Percentiles rank a stretch among this genome's conserved stretches.
Evolutionary conservation across 2,113 vertebrate species (phyloP).

Genomic region (Anhinga anhinga): DNA sequence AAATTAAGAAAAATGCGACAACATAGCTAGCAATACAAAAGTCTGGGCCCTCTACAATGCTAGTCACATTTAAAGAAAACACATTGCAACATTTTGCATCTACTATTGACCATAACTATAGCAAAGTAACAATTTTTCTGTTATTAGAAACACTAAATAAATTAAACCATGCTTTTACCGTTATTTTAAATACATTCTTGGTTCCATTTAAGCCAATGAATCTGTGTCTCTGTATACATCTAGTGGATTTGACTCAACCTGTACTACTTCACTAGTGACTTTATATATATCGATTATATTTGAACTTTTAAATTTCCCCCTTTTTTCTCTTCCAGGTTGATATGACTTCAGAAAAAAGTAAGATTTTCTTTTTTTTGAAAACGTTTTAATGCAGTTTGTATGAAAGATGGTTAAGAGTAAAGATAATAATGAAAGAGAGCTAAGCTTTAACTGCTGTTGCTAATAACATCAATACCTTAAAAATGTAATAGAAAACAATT

Average conservation of each 20-base stretch:
- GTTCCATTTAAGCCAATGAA: not conserved
- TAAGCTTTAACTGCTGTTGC: slow-evolving; percentile 68
- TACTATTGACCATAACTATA: not conserved
- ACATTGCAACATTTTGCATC: not conserved
- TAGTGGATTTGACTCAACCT: not conserved
- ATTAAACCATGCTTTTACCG: not conserved
- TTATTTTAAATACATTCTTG: not conserved
- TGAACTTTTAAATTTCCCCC: slow-evolving; percentile 36
- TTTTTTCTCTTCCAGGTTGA: slow-evolving; percentile 83
- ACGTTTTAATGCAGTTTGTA: slow-evolving; percentile 15
- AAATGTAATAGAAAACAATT: slow-evolving; percentile 43
- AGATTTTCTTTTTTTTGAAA: slow-evolving; percentile 70
- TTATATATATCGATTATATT: not conserved
- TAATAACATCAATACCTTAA: slow-evolving; percentile 57
- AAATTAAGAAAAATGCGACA: not conserved
- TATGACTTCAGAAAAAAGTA: slow-evolving; percentile 92
- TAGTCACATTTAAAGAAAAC: not conserved
- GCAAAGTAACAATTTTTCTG: not conserved
- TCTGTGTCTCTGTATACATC: not conserved
- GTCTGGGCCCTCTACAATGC: not conserved
- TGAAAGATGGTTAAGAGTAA: slow-evolving; percentile 60
- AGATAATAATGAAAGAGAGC: slow-evolving; percentile 71
- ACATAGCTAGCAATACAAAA: not conserved
- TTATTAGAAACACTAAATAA: not conserved
- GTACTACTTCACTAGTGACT: not conserved